These are phyloP conservation scores for Oreochromis tanganicae DNA, from an alignment of 2,113 vertebrate genomes.

Conservation along the genomic window DNA sequence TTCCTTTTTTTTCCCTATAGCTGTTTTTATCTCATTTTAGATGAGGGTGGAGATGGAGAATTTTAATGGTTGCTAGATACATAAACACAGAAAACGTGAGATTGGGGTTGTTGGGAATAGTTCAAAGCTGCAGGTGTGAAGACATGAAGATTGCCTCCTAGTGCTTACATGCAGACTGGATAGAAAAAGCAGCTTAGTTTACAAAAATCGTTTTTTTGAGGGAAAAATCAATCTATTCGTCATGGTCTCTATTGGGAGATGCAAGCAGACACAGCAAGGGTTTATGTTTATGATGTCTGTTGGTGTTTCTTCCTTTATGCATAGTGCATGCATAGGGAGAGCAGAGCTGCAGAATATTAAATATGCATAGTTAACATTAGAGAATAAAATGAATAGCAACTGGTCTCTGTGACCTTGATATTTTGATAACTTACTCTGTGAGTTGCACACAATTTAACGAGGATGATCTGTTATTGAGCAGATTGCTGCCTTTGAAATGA, in stretches of 20 bases:
- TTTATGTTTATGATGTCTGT: neutral
- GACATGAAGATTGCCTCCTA: neutral
- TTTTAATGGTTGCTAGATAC: neutral
- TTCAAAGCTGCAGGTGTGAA: neutral
- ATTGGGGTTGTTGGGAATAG: neutral
- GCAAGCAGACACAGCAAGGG: neutral
- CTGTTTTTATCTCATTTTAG: conserved; percentile 13
- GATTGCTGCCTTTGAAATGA: neutral
- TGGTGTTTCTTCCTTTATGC: neutral
- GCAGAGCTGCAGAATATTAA: neutral
- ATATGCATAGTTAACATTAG: neutral
- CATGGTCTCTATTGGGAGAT: neutral
- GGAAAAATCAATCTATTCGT: neutral
- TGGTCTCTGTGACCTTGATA: neutral
- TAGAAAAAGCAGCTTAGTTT: neutral
- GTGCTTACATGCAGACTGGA: neutral
- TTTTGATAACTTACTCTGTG: neutral
- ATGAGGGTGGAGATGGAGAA: neutral
- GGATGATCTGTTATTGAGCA: neutral
- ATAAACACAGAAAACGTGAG: neutral
- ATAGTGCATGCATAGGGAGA: neutral
- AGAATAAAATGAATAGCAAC: neutral
- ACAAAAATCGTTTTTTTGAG: neutral
- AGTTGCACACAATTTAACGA: neutral
- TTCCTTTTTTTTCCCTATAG: neutral